These are phyloP conservation scores for Gryllus longicercus DNA, from an alignment of 2,888 invertebrate genomes.

Conservation along the genomic window DNA sequence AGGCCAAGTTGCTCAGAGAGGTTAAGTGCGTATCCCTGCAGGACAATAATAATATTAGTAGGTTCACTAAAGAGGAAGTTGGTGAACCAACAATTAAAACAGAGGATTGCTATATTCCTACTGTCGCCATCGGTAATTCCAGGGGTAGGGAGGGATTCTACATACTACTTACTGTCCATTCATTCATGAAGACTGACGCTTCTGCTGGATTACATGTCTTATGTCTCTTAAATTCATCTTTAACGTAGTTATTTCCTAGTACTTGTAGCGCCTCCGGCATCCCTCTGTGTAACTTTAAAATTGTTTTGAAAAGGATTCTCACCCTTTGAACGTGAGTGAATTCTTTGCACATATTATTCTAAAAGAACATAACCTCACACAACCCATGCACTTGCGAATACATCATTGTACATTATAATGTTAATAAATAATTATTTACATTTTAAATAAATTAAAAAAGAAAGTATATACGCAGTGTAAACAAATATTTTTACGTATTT, in stretches of 20 bases:
- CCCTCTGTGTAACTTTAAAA: slow-evolving; percentile 73
- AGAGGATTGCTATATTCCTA: too few relatives aligned
- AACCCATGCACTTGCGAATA: too few relatives aligned
- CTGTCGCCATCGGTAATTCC: too few relatives aligned
- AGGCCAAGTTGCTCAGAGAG: slow-evolving; percentile 71
- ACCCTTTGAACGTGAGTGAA: slow-evolving; percentile 60
- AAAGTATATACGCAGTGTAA: too few relatives aligned
- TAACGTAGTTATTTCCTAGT: slow-evolving; percentile 72
- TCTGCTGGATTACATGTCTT: slow-evolving; percentile 67
- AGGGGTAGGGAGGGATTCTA: too few relatives aligned
- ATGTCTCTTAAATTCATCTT: slow-evolving; percentile 82
- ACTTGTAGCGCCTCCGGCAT: slow-evolving; percentile 66
- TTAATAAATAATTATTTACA: too few relatives aligned
- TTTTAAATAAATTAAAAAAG: too few relatives aligned
- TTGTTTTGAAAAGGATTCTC: slow-evolving; percentile 70
- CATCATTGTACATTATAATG: too few relatives aligned
- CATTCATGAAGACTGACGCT: slow-evolving; percentile 73
- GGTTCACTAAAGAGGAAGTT: too few relatives aligned
- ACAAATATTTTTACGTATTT: too few relatives aligned
- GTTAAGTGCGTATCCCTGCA: slow-evolving; percentile 71
- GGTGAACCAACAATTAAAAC: too few relatives aligned
- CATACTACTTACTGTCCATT: slow-evolving; percentile 75
- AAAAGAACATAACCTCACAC: too few relatives aligned
- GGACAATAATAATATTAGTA: slow-evolving; percentile 37
- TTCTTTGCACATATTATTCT: slow-evolving; percentile 19